Base-by-base conservation (phyloP, 2,888 invertebrate genomes). In the Desoria tigrina region DNA sequence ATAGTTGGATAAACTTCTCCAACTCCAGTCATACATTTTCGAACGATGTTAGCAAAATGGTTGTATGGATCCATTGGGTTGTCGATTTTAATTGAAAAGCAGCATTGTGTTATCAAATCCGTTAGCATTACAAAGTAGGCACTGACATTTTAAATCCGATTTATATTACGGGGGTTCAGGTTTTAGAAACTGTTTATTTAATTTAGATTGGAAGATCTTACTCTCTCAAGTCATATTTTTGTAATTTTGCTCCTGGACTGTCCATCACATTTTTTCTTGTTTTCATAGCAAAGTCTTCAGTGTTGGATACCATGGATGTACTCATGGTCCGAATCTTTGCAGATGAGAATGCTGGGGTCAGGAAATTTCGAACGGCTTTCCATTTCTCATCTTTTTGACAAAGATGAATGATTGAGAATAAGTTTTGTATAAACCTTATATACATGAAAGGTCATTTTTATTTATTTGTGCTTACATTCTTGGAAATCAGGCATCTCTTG, bases 401-500 rank as follows among this genome's bases (percentile, higher is more conserved):
- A 9, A 18, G 16, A 26, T 24, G 51, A n/a, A n/a, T n/a, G n/a
- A n/a, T n/a, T n/a, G n/a, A n/a, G n/a, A n/a, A n/a, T n/a, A n/a
- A n/a, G n/a, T 23, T 18, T 26, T 51, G 6, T 24, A 6, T 24
- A 11, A 24, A 24, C 51, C 11, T 32, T 7, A 32, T 7, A 32
- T 7, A 32, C 4, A 49, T 18, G 14, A 23, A 28, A 26, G 45
- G 37, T 27, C 2, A 28, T n/a, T 28, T n/a, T n/a, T n/a, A n/a
- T n/a, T n/a, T n/a, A n/a, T n/a, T n/a, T n/a, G n/a, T n/a, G n/a
- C n/a, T n/a, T 61, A 68, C 69, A 56, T 45, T 50, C 42, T 28
- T 54, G 62, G 23, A 71, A 73, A 32, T 72, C 74, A 0, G 68
- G 68, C 67, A 70, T 68, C 32, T 74, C 69, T 23, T 72, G 68